Percentiles rank a stretch among this genome's conserved stretches.
Conservation (phyloP, 2,797 vertebrate genomes). For the Tokudaia tokunoshimensis region DNA sequence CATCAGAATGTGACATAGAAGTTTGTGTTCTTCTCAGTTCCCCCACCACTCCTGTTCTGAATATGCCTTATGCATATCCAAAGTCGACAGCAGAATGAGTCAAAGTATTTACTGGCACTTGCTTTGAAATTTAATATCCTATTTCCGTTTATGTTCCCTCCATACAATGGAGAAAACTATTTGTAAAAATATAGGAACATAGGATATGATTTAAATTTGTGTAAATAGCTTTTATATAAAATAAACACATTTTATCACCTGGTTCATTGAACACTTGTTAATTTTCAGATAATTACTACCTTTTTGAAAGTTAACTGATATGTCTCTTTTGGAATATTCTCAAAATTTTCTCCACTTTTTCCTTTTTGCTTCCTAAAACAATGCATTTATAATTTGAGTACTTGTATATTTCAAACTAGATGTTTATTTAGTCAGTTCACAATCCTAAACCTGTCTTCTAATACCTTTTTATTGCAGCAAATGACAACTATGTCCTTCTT, state of each 20-base stretch:
- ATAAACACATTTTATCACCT: neutral
- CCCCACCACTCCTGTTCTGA: neutral
- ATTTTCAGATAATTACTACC: neutral
- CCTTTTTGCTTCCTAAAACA: neutral
- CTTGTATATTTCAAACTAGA: constrained; percentile 70
- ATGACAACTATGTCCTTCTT: constrained; percentile 67
- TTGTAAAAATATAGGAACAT: neutral
- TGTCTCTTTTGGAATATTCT: neutral
- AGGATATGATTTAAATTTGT: constrained; percentile 7
- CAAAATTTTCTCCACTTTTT: neutral
- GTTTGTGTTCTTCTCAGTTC: neutral
- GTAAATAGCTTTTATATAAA: neutral
- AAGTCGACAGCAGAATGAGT: neutral
- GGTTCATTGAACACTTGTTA: neutral
- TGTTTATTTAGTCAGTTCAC: constrained; percentile 73
- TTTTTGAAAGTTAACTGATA: constrained; percentile 38
- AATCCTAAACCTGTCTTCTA: constrained; percentile 68
- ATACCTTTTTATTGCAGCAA: constrained; percentile 62
- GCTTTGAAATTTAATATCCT: constrained; percentile 1
- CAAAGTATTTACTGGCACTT: neutral
- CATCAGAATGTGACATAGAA: neutral
- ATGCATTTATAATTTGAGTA: neutral
- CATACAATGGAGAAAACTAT: neutral
- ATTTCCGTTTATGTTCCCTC: neutral
- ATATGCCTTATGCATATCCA: neutral